phyloP scores from a whole-genome alignment of 2,113 vertebrate species.

The Sapajus apella region DNA sequence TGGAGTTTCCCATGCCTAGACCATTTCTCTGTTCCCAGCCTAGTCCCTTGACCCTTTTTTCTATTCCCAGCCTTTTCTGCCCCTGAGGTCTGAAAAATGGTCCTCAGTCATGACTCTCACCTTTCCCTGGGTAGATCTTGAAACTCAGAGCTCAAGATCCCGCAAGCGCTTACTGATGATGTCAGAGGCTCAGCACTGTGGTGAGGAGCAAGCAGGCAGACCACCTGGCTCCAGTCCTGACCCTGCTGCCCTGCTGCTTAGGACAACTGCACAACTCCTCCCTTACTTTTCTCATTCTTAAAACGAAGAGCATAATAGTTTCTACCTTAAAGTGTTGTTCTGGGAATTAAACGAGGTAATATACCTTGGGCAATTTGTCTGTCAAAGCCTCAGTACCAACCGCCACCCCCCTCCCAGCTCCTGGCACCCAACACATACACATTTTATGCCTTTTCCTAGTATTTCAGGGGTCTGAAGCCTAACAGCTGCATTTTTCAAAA shows the following conservation, averaged over 20 bases:
- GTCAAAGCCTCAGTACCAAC: background rate
- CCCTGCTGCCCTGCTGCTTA: rapidly evolving
- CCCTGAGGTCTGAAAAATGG: background rate
- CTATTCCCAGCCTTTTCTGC: background rate
- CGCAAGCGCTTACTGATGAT: background rate
- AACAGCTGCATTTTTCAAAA: background rate
- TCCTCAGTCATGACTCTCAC: background rate
- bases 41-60: background rate
- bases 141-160: background rate
- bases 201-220: rapidly evolving
- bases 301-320: background rate
- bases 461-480: background rate
- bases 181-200: rapidly evolving
- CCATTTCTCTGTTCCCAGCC: background rate
- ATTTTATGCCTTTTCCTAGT: background rate
- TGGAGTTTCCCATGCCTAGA: too few species aligned
- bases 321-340: background rate
- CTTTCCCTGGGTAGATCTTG: background rate
- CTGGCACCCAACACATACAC: background rate
- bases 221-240: background rate
- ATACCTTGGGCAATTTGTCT: background rate
- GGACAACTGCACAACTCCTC: background rate
- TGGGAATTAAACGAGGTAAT: background rate
- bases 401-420: background rate
- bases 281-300: background rate